Evolutionary conservation across 2,797 vertebrate species (phyloP), one percentile per base, ranked within the genome.

Genomic region (Trematocara caparti): DNA sequence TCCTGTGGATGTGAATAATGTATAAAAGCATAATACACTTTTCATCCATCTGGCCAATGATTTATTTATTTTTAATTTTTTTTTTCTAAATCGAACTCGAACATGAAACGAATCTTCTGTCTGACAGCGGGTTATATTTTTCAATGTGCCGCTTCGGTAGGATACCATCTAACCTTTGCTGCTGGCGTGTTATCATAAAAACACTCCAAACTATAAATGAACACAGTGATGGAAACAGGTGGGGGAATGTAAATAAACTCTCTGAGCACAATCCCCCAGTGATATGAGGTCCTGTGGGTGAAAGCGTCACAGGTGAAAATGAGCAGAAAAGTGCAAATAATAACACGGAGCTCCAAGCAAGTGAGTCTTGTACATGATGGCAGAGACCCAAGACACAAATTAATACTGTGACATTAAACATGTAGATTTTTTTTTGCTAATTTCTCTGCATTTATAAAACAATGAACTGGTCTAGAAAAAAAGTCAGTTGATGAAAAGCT

Each of bases 141-240:
- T 59, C 34, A 73, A 73, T 24, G 21, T 6, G 19, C 50, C 71
- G 53, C 49, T 74, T 73, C 75, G 49, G 64, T 69, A 7, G 59
- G 66, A 50, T 71, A 73, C 66, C 32, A 8, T 81, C 51, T 57
- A 38, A 71, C 69, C 59, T 88, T 71, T 81, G 73, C 85, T 85
- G 66, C 66, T 64, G 55, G 75, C 15, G 24, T 14, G 38, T 78
- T 79, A 27, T 43, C 57, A 78, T 87, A 78, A 84, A 86, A 86
- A 75, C 64, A 66, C 1, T 21, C 38, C 30, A 4, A 87, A 82
- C 71, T 77, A 76, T 66, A 89, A 84, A 87, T 83, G 82, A 87
- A 73, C 53, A 45, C 36, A 40, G 57, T 50, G 55, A 72, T 13
- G 49, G 76, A 74, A 87, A 82, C 82, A 82, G 83, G 84, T 85